Percentiles rank a stretch among this genome's conserved stretches.
Conservation (phyloP, 2,113 vertebrate genomes). For the Passer montanus region DNA sequence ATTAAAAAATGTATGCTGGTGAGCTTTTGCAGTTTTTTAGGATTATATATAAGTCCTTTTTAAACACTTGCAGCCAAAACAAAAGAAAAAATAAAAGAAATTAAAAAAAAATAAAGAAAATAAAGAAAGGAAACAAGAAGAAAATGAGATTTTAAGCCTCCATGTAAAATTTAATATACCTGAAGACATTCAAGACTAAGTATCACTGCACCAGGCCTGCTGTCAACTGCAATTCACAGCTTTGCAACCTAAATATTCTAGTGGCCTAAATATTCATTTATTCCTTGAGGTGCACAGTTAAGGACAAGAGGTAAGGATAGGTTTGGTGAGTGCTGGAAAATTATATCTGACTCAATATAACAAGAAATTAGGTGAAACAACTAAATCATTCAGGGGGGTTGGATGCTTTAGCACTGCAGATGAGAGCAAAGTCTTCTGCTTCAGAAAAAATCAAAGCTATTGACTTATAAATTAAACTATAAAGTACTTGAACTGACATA, state of each 20-base stretch:
- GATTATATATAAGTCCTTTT: not conserved
- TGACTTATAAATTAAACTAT: not conserved
- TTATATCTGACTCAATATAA: not conserved
- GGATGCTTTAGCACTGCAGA: not conserved
- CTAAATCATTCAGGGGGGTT: rapidly evolving
- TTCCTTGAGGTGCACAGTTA: not conserved
- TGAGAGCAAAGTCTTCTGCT: not conserved
- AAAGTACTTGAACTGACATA: not conserved
- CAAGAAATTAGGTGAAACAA: not conserved
- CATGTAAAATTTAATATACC: not conserved
- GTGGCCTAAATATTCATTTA: not conserved
- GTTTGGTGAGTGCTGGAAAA: not conserved
- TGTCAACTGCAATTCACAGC: not conserved
- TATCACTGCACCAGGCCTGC: not conserved
- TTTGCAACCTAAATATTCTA: not conserved
- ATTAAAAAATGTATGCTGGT: not conserved
- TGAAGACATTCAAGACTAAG: not conserved
- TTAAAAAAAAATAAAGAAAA: too few relatives aligned
- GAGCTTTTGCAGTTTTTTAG: not conserved
- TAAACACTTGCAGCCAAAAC: not conserved
- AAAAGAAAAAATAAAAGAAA: not conserved
- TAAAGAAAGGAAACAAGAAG: rapidly evolving
- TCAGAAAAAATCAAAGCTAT: not conserved
- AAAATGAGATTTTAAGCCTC: not conserved
- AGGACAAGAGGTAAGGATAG: not conserved